These are phyloP conservation scores for Macropus fuliginosus DNA, from an alignment of 2,797 vertebrate genomes.

Conservation along the genomic window DNA sequence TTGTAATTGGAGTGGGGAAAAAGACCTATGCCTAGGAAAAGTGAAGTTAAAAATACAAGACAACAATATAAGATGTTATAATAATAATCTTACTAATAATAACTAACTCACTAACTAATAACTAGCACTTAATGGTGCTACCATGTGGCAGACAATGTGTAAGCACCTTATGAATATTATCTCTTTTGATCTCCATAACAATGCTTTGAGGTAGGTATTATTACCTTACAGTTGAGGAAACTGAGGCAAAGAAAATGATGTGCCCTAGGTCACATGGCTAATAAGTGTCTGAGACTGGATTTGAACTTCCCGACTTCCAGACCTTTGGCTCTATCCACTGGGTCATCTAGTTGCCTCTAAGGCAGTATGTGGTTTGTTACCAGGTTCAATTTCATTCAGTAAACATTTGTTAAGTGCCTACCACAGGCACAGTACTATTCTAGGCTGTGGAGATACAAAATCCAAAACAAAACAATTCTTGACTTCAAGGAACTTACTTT, in stretches of 20 bases:
- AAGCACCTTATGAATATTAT: not conserved
- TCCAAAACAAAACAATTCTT: not conserved
- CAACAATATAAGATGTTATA: not conserved
- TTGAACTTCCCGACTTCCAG: not conserved
- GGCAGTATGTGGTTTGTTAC: not conserved
- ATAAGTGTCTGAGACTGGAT: not conserved
- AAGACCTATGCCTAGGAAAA: not conserved
- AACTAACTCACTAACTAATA: not conserved
- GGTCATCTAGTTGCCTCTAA: not conserved
- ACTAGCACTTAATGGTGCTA: not conserved
- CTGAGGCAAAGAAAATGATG: not conserved
- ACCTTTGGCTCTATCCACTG: not conserved
- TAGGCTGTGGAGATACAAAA: not conserved
- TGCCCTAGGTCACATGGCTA: not conserved
- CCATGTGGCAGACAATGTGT: not conserved
- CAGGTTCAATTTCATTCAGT: not conserved
- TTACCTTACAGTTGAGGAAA: not conserved
- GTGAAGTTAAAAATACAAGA: not conserved
- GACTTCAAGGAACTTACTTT: not conserved
- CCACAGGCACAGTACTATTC: not conserved
- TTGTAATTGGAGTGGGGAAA: not conserved
- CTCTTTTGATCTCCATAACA: not conserved
- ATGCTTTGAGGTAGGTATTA: not conserved
- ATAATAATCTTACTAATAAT: not conserved
- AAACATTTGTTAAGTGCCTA: not conserved